phyloP scores from a whole-genome alignment of 2,113 vertebrate species.

The Sula dactylatra region DNA sequence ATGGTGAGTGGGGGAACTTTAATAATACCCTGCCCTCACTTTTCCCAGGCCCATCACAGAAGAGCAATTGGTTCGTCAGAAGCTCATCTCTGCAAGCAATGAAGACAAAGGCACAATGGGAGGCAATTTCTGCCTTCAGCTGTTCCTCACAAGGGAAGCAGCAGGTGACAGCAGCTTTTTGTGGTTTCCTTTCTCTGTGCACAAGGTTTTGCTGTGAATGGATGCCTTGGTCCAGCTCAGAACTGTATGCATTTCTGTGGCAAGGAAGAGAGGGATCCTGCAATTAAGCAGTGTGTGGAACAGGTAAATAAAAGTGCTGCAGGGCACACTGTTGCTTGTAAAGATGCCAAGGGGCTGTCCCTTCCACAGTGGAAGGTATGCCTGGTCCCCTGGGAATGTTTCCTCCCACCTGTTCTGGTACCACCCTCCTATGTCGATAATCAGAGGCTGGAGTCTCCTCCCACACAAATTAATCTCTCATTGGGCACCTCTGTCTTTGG shows the following conservation, averaged over 20 bases:
- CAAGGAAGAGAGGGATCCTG: background rate
- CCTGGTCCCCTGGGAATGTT: background rate
- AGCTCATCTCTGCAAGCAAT: background rate
- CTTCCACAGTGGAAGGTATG: background rate
- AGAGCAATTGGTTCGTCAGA: background rate
- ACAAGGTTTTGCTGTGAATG: background rate
- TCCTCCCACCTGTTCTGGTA: background rate
- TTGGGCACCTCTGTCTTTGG: background rate
- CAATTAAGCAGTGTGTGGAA: background rate
- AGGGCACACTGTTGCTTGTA: background rate
- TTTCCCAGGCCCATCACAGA: background rate
- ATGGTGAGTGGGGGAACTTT: background rate
- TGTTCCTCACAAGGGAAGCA: background rate
- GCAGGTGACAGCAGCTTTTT: background rate
- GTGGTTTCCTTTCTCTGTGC: background rate
- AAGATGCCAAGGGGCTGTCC: background rate
- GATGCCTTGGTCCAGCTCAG: background rate
- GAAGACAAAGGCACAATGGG: background rate
- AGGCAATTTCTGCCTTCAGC: background rate
- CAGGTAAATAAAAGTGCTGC: background rate
- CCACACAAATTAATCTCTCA: background rate
- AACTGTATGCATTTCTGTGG: background rate
- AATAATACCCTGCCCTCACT: background rate
- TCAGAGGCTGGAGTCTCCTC: background rate
- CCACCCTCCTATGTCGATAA: background rate